Percentiles rank a stretch among this genome's conserved stretches.
These are phyloP conservation scores for Potorous gilbertii DNA, from an alignment of 2,797 vertebrate genomes.

Conservation along the genomic window DNA sequence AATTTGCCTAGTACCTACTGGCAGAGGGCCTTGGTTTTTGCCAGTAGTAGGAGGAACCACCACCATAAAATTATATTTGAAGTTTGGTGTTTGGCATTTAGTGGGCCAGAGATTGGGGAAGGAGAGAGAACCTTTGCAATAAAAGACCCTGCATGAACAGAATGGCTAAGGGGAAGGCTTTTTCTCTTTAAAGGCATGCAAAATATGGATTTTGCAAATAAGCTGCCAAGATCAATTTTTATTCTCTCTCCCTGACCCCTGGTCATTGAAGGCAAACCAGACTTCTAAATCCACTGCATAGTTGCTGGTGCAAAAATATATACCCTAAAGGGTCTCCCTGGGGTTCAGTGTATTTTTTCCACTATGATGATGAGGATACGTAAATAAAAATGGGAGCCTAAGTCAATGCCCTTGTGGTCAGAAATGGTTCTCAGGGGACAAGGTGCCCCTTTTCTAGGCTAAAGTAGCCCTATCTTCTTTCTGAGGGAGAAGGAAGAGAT, in stretches of 20 bases:
- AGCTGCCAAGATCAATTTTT: slow-evolving; percentile 15
- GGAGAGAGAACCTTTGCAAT: neutral
- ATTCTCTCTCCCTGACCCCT: slow-evolving; percentile 19
- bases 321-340: slow-evolving; percentile 8
- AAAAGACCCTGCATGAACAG: neutral
- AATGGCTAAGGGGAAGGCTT: neutral
- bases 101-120: neutral
- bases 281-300: slow-evolving; percentile 12
- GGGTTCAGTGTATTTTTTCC: slow-evolving; percentile 82
- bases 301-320: neutral
- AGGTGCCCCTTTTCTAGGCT: slow-evolving; percentile 38
- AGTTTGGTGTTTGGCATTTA: neutral
- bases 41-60: neutral
- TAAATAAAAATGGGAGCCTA: slow-evolving; percentile 87
- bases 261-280: neutral
- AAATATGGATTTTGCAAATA: slow-evolving; percentile 18
- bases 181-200: slow-evolving; percentile 9
- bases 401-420: slow-evolving; percentile 74
- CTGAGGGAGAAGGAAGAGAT: slow-evolving; percentile 46
- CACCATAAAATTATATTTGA: neutral
- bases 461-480: slow-evolving; percentile 43
- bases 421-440: slow-evolving; percentile 56
- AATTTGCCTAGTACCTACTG: neutral
- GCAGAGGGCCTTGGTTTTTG: neutral
- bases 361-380: slow-evolving; percentile 82